Base-by-base conservation (phyloP, 2,888 invertebrate genomes). In the Diarsia rubi region DNA sequence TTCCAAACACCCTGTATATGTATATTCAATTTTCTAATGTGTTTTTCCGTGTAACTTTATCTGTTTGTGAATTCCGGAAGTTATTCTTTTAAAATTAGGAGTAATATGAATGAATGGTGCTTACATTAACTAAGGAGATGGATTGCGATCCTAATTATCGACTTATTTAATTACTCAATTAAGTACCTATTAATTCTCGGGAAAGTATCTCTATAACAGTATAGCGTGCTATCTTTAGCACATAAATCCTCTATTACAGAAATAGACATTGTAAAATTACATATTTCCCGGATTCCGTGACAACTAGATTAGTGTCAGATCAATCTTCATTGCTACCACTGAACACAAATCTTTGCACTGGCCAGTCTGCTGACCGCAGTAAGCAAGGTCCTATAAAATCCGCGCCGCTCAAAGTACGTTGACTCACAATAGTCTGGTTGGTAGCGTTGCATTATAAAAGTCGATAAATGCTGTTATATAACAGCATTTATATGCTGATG, bases 271-370 rank as follows among this genome's bases (percentile, higher is more conserved):
- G 14, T 14, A 3, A 45, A 59, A 27, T 37, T 1, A 70, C 19
- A 2, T 19, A 62, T 66, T 64, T 14, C 21, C 52, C 31, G n/a
- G 57, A 52, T 49, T n/a, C 3, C n/a, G 12, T 1, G n/a, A n/a
- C 47, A 67, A 24, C 68, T 69, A 31, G 6, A 63, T 66, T 24
- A 47, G 8, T 66, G 52, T 72, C 69, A 72, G 59, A 81, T 81
- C 24, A 69, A 81, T 78, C 78, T 78, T 73, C 69, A 70, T 77
- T 67, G 31, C 16, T 19, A 42, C 3, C 62, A 42, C n/a, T 42
- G 62, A 62, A 16, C 42, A 42, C 16, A 24, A 62, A 62, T n/a
- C 3, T n/a, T 14, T 16, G 42, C 62, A 62, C 42, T 42, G n/a
- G n/a, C 42, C 12, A 62, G n/a, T 42, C 21, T 62, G 2, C 14